These are phyloP conservation scores for Microctenopoma lineatum DNA, from an alignment of 2,797 vertebrate species.

Conservation along the genomic window DNA sequence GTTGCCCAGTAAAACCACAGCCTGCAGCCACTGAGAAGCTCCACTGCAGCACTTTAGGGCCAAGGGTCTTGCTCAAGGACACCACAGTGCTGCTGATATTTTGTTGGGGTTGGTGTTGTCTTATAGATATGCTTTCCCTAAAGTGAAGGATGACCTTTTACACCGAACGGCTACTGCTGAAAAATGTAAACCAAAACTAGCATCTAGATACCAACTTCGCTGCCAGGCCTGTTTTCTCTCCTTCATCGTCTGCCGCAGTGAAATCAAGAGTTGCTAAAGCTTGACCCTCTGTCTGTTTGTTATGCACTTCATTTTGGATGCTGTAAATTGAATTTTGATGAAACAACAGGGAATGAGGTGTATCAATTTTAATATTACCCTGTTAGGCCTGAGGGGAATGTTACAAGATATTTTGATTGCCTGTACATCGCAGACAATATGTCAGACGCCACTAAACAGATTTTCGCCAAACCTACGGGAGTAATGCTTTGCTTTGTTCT, in stretches of 20 bases:
- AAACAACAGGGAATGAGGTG: constrained; percentile 54
- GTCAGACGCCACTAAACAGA: constrained; percentile 47
- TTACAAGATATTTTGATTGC: constrained; percentile 46
- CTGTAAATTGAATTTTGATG: constrained; percentile 64
- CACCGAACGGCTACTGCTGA: neutral
- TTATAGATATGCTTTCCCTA: neutral
- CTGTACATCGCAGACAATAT: constrained; percentile 54
- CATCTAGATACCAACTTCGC: constrained; percentile 1
- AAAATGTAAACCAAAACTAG: neutral
- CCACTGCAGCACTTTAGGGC: too few species aligned
- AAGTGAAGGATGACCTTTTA: neutral
- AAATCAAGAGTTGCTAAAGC: constrained; percentile 24
- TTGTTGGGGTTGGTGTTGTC: too few species aligned
- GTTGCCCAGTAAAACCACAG: too few species aligned
- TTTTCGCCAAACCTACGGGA: constrained; percentile 49
- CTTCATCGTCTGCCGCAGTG: constrained; percentile 19
- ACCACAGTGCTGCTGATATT: too few species aligned
- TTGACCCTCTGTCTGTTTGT: constrained; percentile 30
- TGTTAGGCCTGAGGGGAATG: constrained; percentile 47
- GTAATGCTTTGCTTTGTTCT: constrained; percentile 57
- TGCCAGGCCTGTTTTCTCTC: neutral
- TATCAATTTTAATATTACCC: constrained; percentile 54
- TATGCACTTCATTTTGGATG: constrained; percentile 35
- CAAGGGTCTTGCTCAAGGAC: too few species aligned
- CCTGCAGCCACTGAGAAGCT: too few species aligned